Percentiles rank a stretch among this genome's conserved stretches.
Conservation (phyloP, 2,888 invertebrate genomes). For the Octodonta nipae region DNA sequence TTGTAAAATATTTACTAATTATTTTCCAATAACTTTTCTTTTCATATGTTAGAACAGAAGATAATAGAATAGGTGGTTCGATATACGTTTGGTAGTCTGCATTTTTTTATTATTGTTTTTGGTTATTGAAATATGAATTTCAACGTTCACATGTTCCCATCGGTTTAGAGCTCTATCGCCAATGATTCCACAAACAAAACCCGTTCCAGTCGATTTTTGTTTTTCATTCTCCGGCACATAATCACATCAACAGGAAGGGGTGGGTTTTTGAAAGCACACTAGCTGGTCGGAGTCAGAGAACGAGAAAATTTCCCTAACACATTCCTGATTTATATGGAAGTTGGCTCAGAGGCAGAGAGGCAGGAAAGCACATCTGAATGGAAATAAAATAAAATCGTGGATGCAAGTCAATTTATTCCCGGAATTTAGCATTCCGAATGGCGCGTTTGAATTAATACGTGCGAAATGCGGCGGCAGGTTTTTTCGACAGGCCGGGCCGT, state of each 20-base stretch:
- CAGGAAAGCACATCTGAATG: constrained; percentile 7
- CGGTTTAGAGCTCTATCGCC: too few species aligned
- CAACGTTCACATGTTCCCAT: too few species aligned
- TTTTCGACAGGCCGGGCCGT: constrained; percentile 28
- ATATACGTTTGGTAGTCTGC: too few species aligned
- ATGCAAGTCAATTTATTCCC: constrained; percentile 30
- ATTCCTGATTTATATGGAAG: constrained; percentile 23
- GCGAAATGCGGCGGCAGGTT: constrained; percentile 32
- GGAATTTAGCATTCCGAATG: constrained; percentile 30
- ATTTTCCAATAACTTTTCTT: too few species aligned
- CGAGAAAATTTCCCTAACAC: constrained; percentile 17
- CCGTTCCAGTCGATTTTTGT: too few species aligned
- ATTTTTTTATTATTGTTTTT: too few species aligned
- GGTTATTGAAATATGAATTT: too few species aligned
- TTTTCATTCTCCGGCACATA: too few species aligned
- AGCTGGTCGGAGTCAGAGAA: constrained; percentile 9
- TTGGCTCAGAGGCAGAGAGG: constrained; percentile 7
- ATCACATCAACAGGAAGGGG: not conserved
- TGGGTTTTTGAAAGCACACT: not conserved
- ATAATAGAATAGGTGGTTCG: too few species aligned
- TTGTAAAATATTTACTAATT: too few species aligned
- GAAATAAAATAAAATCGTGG: constrained; percentile 23
- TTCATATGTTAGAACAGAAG: too few species aligned
- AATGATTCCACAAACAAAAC: too few species aligned
- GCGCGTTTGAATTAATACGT: constrained; percentile 34